A percentile compares a stretch with the other conserved stretches of the same genome.
Conservation (phyloP, 92 coral and sea anemone species). For the Palythoa caribaeorum region DNA sequence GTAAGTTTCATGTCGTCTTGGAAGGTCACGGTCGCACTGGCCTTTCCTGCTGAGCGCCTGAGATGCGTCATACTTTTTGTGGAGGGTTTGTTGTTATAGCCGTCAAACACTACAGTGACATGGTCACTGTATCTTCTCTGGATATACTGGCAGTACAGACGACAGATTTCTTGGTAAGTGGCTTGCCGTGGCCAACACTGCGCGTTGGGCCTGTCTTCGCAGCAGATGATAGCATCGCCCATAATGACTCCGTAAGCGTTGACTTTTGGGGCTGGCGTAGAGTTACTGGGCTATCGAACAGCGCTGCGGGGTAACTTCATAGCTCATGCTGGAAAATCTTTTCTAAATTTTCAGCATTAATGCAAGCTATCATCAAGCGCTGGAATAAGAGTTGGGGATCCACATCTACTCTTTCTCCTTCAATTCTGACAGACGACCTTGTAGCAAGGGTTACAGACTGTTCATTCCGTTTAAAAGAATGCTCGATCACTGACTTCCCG, state of each 20-base stretch:
- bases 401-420: neutral
- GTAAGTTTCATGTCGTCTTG: slow-evolving; percentile 40
- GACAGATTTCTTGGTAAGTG: too few species aligned
- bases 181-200: neutral
- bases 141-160: neutral
- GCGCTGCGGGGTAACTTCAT: slow-evolving; percentile 52
- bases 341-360: too few species aligned
- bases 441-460: too few species aligned
- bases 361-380: too few species aligned
- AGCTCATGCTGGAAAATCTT: slow-evolving; percentile 19
- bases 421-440: slow-evolving; percentile 24
- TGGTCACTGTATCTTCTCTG: slow-evolving; percentile 20
- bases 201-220: slow-evolving; percentile 38
- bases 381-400: too few species aligned
- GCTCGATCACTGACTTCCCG: too few species aligned
- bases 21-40: slow-evolving; percentile 29
- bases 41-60: slow-evolving; percentile 42
- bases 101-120: slow-evolving; percentile 30
- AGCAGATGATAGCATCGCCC: slow-evolving; percentile 39
- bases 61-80: slow-evolving; percentile 21
- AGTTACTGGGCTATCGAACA: slow-evolving; percentile 47
- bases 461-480: too few species aligned
- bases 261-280: slow-evolving; percentile 39
- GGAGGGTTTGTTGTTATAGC: slow-evolving; percentile 43
- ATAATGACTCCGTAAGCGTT: slow-evolving; percentile 51